phyloP scores from a whole-genome alignment of 1,140 invertebrate species.

The Orchesella cincta region DNA sequence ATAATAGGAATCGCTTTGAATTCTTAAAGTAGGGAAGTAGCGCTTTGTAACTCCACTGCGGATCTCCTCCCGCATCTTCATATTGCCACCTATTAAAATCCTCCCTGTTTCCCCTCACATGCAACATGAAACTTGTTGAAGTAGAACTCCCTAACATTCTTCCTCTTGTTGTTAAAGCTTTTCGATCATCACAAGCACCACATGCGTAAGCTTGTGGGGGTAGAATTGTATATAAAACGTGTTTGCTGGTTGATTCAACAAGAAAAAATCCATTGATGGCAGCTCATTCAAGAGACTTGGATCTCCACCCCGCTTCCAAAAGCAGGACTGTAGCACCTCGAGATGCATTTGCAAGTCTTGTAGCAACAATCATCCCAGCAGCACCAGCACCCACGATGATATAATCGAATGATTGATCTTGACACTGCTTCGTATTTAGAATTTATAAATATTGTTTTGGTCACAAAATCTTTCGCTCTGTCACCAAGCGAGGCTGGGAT shows the following conservation, averaged over 20 bases:
- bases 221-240: slow-evolving; percentile 4
- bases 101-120: slow-evolving; percentile 60
- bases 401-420: neutral
- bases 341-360: neutral
- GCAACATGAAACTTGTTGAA: slow-evolving; percentile 64
- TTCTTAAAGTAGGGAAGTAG: neutral
- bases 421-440: neutral
- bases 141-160: slow-evolving; percentile 61
- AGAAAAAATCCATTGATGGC: slow-evolving; percentile 7
- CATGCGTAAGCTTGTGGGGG: neutral
- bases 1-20: slow-evolving; percentile 1
- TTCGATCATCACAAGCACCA: neutral
- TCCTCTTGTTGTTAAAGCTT: slow-evolving; percentile 51
- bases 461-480: neutral
- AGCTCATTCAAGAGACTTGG: slow-evolving; percentile 40
- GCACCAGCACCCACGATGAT: neutral
- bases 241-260: slow-evolving; percentile 9
- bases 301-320: neutral
- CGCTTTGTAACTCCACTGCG: neutral
- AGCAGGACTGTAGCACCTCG: neutral
- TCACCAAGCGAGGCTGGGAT: too few species aligned
- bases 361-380: neutral
- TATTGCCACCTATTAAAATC: slow-evolving; percentile 65
- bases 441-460: neutral
- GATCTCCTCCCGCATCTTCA: slow-evolving; percentile 51